These are phyloP conservation scores for Morus bassanus DNA, from an alignment of 2,797 vertebrate species.

Conservation along the genomic window DNA sequence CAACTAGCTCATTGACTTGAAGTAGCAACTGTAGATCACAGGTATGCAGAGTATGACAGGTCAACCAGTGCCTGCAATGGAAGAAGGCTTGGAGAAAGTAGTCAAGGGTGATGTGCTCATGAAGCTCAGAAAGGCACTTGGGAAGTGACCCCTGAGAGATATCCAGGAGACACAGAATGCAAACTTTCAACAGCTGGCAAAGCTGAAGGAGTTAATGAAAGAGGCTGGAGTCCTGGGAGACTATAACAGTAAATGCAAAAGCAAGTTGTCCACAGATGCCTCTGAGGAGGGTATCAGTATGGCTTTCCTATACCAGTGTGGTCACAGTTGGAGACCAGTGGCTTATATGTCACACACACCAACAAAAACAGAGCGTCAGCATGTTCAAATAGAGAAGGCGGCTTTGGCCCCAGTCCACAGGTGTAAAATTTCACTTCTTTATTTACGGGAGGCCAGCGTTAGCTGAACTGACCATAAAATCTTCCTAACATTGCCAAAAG, in stretches of 20 bases:
- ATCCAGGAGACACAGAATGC: not conserved
- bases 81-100: not conserved
- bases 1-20: not conserved
- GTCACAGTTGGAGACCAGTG: conserved; percentile 10
- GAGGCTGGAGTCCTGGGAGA: not conserved
- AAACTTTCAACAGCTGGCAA: not conserved
- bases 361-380: conserved; percentile 45
- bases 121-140: not conserved
- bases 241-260: not conserved
- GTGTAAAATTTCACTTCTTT: conserved; percentile 62
- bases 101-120: not conserved
- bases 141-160: not conserved
- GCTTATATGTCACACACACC: conserved; percentile 21
- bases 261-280: not conserved
- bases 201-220: not conserved
- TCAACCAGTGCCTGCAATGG: not conserved
- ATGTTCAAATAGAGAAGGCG: conserved; percentile 37
- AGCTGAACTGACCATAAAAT: conserved; percentile 55
- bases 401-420: conserved; percentile 31
- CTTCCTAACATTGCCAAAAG: not conserved
- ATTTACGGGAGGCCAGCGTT: conserved; percentile 43
- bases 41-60: not conserved
- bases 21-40: not conserved
- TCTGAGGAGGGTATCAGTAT: not conserved
- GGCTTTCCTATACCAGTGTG: not conserved